Evolutionary conservation across 1,140 invertebrate genomes (phyloP), one percentile per base, ranked within the genome.

Genomic region (Plectus sambesii): DNA sequence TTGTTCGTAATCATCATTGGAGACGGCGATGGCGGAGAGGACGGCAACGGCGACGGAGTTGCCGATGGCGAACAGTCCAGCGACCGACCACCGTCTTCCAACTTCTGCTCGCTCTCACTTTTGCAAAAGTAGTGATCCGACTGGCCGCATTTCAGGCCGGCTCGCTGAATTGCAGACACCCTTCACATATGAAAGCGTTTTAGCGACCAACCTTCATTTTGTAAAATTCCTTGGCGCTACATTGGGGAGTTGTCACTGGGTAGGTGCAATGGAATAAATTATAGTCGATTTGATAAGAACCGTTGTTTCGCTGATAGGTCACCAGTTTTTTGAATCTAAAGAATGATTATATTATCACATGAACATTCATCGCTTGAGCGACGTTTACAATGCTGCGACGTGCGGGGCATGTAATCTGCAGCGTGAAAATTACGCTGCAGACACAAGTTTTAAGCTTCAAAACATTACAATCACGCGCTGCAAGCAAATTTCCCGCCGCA

Each of bases 181-280:
- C 25, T 39, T 47, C 49, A 48, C 48, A 38, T n/a, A n/a, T n/a
- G n/a, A n/a, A n/a, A n/a, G n/a, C n/a, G n/a, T n/a, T n/a, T n/a
- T n/a, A n/a, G n/a, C n/a, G n/a, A n/a, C n/a, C n/a, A n/a, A 39
- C 26, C 27, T 48, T 51, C 8, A 22, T 49, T 19, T 27, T 26
- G 29, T 51, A 47, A 25, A 40, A 44, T 23, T 53, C 51, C 29
- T 36, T 35, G 6, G 85, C 86, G 59, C 84, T 87, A 71, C 85
- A 92, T 5, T 87, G 75, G 0, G 88, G 87, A 0, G 85, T 93
- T 53, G 87, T 82, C 25, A 93, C 82, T 66, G 87, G 83, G 36
- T 80, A 81, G 1, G 56, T 58, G 9, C 5, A 25, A 35, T 58
- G 53, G 30, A 58, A 58, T 19, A 47, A 35, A 30, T 48, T 37